Percentiles rank a stretch among this genome's conserved stretches.
Evolutionary conservation across 35 echinoderm and acorn worm species (phyloP).

Genomic region (Hemicentrotus pulcherrimus): DNA sequence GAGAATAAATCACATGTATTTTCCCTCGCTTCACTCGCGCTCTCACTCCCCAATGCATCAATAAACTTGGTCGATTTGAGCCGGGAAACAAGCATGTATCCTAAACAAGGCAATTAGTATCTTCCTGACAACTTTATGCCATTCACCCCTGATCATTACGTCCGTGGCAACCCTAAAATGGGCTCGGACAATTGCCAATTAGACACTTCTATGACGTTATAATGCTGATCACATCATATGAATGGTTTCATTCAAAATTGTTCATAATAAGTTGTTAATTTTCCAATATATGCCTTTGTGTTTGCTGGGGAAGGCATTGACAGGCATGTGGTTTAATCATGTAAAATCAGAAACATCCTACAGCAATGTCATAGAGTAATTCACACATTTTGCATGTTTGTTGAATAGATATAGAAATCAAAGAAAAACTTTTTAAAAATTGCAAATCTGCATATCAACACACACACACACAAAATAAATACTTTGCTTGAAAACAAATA

Average conservation of each 20-base stretch:
- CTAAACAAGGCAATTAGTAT: constrained; percentile 24
- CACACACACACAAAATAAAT: neutral
- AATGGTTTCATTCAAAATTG: neutral
- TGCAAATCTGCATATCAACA: neutral
- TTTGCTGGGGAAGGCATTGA: neutral
- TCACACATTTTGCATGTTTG: neutral
- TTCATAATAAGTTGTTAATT: neutral
- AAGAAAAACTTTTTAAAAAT: neutral
- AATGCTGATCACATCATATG: neutral
- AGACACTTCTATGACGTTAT: constrained; percentile 24
- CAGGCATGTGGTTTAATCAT: neutral
- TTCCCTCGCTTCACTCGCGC: neutral
- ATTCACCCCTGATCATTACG: neutral
- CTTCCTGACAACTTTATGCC: constrained; percentile 27
- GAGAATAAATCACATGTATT: neutral
- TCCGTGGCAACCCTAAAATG: neutral
- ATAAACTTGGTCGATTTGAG: neutral
- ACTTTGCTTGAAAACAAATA: neutral
- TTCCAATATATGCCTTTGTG: neutral
- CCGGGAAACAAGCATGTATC: neutral
- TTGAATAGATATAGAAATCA: neutral
- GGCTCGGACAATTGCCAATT: neutral
- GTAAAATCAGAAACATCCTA: neutral
- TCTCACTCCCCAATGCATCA: neutral
- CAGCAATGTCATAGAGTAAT: too few species aligned